Evolutionary conservation across 2,113 vertebrate genomes (phyloP).

Genomic region (Solenodon paradoxus): DNA sequence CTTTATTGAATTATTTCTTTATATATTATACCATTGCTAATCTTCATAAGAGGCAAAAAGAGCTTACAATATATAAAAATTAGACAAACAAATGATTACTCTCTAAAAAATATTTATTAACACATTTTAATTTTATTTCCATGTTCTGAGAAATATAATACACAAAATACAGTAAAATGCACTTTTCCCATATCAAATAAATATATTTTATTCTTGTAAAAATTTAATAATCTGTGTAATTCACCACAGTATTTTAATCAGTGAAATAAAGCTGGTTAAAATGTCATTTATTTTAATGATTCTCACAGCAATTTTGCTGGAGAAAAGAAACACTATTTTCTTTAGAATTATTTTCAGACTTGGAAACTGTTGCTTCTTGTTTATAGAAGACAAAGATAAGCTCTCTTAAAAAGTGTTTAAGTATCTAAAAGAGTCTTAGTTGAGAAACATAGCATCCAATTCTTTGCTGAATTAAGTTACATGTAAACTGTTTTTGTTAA

Average conservation of each 20-base stretch:
- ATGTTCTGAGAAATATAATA: constrained; percentile 77
- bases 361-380: not conserved
- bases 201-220: constrained; percentile 82
- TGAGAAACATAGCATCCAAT: constrained; percentile 55
- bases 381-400: constrained; percentile 21
- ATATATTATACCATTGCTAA: not conserved
- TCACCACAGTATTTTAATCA: constrained; percentile 70
- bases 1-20: not conserved
- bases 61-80: not conserved
- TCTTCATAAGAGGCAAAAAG: not conserved
- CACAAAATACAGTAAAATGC: constrained; percentile 88
- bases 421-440: constrained; percentile 65
- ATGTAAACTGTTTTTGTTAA: constrained; percentile 47
- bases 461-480: constrained; percentile 18
- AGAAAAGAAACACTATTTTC: constrained; percentile 26
- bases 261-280: constrained; percentile 65
- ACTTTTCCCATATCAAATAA: constrained; percentile 86
- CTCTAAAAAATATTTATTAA: constrained; percentile 75
- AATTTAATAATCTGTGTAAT: constrained; percentile 74
- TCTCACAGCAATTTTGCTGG: constrained; percentile 50
- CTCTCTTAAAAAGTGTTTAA: constrained; percentile 56
- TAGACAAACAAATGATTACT: not conserved
- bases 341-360: constrained; percentile 21
- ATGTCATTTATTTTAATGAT: constrained; percentile 67
- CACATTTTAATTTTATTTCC: constrained; percentile 62